Evolutionary conservation across 1,140 invertebrate species (phyloP).

Genomic region (Dendrolimus punctatus): DNA sequence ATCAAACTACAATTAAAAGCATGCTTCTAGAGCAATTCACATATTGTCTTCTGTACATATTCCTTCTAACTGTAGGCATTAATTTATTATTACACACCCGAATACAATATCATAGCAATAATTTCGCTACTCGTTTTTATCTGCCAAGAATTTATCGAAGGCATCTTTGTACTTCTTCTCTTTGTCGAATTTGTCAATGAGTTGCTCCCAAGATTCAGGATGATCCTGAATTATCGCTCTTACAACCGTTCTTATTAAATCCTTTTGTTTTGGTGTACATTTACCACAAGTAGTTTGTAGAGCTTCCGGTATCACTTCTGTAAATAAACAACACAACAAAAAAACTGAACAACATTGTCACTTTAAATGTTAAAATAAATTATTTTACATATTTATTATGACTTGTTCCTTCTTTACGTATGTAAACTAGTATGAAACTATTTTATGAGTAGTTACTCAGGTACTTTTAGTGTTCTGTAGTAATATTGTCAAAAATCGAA

Average conservation of each 20-base stretch:
- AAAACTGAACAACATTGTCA: neutral
- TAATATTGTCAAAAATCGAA: no score
- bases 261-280: constrained; percentile 74
- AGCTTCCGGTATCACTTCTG: constrained; percentile 76
- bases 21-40: no score
- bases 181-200: constrained; percentile 63
- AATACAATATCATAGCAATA: constrained; percentile 3
- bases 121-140: constrained; percentile 25
- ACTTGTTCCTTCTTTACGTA: no score
- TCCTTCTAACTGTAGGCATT: no score
- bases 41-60: no score
- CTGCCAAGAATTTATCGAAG: constrained; percentile 54
- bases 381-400: neutral
- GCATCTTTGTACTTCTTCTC: constrained; percentile 48
- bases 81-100: neutral
- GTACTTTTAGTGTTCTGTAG: no score
- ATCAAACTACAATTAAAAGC: no score
- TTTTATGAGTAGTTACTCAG: no score
- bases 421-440: no score
- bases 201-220: constrained; percentile 53
- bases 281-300: constrained; percentile 73
- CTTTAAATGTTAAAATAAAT: neutral
- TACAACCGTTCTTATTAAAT: constrained; percentile 76
- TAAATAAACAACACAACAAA: constrained; percentile 20
- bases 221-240: constrained; percentile 52